These are phyloP conservation scores for Madoqua kirkii DNA, from an alignment of 2,113 vertebrate species.

Conservation along the genomic window DNA sequence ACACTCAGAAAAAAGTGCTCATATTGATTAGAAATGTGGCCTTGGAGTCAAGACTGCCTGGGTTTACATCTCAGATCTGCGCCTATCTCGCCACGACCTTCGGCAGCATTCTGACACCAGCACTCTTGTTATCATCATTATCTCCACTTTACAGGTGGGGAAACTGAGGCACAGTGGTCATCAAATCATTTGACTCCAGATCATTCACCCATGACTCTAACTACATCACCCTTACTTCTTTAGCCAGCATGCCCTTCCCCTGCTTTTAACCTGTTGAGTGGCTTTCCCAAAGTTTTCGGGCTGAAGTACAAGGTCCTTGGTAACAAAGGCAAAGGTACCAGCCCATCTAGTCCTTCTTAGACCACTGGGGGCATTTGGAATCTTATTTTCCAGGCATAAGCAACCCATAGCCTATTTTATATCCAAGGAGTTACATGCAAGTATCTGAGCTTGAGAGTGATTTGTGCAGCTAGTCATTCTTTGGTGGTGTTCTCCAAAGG, in stretches of 20 bases:
- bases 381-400: not conserved
- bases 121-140: too few species aligned
- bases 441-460: not conserved
- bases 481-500: constrained; percentile 67
- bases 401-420: not conserved
- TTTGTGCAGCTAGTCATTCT: constrained; percentile 59
- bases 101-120: too few species aligned
- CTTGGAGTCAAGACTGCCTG: not conserved
- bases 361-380: not conserved
- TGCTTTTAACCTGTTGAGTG: too few species aligned
- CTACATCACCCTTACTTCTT: too few species aligned
- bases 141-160: too few species aligned
- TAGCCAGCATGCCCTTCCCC: too few species aligned
- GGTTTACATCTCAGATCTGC: not conserved
- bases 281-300: too few species aligned
- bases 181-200: too few species aligned
- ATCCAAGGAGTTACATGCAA: not conserved
- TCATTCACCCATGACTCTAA: too few species aligned
- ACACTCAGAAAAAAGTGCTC: not conserved
- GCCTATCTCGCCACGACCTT: not conserved
- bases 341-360: not conserved
- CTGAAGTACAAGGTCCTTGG: not conserved
- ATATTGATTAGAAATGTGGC: not conserved
- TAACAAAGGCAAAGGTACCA: not conserved
- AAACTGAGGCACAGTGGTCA: too few species aligned